A percentile compares a stretch with the other conserved stretches of the same genome.
phyloP scores from a whole-genome alignment of 2,888 invertebrate genomes.

The Thecocarcelia acutangulata region DNA sequence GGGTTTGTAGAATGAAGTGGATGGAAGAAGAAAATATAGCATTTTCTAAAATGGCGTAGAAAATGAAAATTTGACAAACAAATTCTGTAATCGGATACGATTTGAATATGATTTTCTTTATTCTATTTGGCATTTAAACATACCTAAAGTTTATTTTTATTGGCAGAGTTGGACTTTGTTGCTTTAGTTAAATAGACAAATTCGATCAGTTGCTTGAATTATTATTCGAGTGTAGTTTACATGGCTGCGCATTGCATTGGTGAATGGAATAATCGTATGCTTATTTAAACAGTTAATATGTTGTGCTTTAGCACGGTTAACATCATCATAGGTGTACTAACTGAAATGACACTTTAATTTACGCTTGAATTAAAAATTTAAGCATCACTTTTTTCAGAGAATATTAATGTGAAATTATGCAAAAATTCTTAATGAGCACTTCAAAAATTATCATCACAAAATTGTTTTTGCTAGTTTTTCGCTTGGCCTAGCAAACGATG shows the following conservation, averaged over 20 bases:
- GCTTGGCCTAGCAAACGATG: constrained; percentile 55
- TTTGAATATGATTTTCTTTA: too few relatives aligned
- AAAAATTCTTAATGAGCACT: constrained; percentile 68
- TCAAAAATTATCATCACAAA: constrained; percentile 56
- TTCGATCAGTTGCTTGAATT: neutral
- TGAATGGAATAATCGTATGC: constrained; percentile 52
- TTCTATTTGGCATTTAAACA: too few relatives aligned
- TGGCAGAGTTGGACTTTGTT: too few relatives aligned
- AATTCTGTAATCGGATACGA: too few relatives aligned
- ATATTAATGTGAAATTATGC: constrained; percentile 67
- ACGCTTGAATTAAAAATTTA: constrained; percentile 65
- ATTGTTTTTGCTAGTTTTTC: constrained; percentile 49
- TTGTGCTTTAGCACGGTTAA: constrained; percentile 58
- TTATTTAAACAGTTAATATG: constrained; percentile 65
- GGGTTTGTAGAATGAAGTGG: too few relatives aligned
- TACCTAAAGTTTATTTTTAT: too few relatives aligned
- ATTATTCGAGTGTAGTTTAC: constrained; percentile 11
- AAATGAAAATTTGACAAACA: too few relatives aligned
- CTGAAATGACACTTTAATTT: constrained; percentile 67
- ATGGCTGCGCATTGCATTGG: constrained; percentile 28
- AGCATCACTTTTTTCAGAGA: constrained; percentile 41
- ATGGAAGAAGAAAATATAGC: too few relatives aligned
- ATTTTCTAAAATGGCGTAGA: too few relatives aligned
- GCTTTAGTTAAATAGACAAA: too few relatives aligned
- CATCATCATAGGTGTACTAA: constrained; percentile 62